These are phyloP conservation scores for Aplidium turbinatum DNA, from an alignment of 23 tunicate species.

Conservation along the genomic window DNA sequence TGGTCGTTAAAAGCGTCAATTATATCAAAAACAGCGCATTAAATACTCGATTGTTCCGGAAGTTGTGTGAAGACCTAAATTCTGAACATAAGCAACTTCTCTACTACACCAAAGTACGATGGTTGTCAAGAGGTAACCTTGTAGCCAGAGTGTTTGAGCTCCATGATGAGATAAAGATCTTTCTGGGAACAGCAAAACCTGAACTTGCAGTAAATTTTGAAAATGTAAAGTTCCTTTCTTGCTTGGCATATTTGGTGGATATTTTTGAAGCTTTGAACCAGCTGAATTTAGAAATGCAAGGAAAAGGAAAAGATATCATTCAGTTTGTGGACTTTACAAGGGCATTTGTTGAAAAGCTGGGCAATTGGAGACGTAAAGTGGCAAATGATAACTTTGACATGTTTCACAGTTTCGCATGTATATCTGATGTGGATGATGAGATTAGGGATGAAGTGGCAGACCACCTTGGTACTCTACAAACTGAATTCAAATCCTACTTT, in stretches of 20 bases:
- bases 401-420: constrained; percentile 40
- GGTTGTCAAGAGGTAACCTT: constrained; percentile 38
- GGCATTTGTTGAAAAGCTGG: constrained; percentile 49
- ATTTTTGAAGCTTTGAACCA: constrained; percentile 46
- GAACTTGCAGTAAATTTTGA: constrained; percentile 45
- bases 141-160: constrained; percentile 51
- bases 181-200: constrained; percentile 34
- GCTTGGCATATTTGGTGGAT: constrained; percentile 41
- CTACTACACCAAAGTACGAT: constrained; percentile 19
- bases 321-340: constrained; percentile 36
- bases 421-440: constrained; percentile 58
- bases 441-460: constrained; percentile 35
- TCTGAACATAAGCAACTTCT: constrained; percentile 8
- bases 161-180: constrained; percentile 33
- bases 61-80: constrained; percentile 18
- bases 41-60: constrained; percentile 6
- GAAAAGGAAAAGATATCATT: constrained; percentile 28
- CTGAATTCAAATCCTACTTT: constrained; percentile 53
- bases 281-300: constrained; percentile 37
- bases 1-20: not conserved
- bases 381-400: constrained; percentile 45
- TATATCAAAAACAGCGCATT: not conserved
- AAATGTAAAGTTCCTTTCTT: constrained; percentile 28
- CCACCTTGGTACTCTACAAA: constrained; percentile 44
- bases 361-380: constrained; percentile 43